phyloP scores from a whole-genome alignment of 2,888 invertebrate genomes.

The Meliscaeva auricollis region DNA sequence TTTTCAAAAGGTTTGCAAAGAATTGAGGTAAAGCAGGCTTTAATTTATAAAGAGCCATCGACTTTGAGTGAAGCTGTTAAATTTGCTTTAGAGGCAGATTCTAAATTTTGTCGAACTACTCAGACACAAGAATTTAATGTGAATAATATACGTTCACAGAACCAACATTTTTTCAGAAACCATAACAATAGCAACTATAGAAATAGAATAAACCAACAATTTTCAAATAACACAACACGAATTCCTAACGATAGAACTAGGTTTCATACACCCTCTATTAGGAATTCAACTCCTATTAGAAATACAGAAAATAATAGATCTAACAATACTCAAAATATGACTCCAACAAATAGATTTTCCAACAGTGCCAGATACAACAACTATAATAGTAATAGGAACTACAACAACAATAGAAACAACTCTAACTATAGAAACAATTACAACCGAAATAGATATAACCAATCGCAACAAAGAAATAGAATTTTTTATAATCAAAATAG shows the following conservation, averaged over 20 bases:
- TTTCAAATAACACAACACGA: no score
- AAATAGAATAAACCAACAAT: no score
- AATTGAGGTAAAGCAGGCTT: background rate
- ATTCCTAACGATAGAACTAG: background rate
- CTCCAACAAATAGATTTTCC: background rate
- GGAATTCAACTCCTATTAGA: background rate
- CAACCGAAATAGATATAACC: background rate
- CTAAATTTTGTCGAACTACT: conserved; percentile 1
- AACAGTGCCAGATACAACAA: background rate
- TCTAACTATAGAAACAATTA: background rate
- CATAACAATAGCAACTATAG: no score
- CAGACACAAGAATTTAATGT: background rate
- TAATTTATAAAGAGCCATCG: conserved; percentile 6
- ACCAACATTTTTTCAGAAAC: no score
- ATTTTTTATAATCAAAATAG: background rate
- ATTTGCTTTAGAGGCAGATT: conserved; percentile 7
- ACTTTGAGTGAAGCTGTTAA: conserved; percentile 2
- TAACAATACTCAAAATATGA: background rate
- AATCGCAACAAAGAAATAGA: background rate
- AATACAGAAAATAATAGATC: background rate
- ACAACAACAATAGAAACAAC: background rate
- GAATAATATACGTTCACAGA: background rate
- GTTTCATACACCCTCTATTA: background rate
- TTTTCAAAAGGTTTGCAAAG: conserved; percentile 2
- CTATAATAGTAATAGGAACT: background rate